Base-by-base conservation (phyloP, 1,140 invertebrate species). In the Wiebesia pumilae region DNA sequence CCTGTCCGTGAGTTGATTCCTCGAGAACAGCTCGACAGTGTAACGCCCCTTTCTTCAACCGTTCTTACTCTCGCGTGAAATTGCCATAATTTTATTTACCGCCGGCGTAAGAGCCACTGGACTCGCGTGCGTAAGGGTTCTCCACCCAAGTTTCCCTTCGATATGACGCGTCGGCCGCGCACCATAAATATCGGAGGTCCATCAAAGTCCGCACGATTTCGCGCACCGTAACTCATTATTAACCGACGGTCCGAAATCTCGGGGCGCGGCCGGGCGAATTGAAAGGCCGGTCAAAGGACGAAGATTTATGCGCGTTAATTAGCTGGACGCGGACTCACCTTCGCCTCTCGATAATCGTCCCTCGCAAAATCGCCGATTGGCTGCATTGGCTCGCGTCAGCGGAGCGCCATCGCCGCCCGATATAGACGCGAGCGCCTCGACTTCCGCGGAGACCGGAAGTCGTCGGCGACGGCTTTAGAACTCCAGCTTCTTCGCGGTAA, bases 271-370 rank as follows among this genome's bases (percentile, higher is more conserved):
- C 73, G 51, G 21, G 0, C 43, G 30, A 65, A 71, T 21, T 33
- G 47, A 38, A 58, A 58, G 24, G n/a, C n/a, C n/a, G 16, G 35
- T 3, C 78, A 79, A 79, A 85, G 84, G 14, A 75, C 35, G 78
- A 86, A 86, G 84, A 87, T 87, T 87, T 87, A 87, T 81, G 75
- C 71, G 73, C 81, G 69, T 87, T 87, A 87, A 83, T 87, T 87
- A 87, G 79, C 69, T 21, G 43, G 33, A n/a, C 73, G 7, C 65
- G 54, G 14, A 19, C 38, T n/a, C 58, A 0, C 80, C 12, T 33
- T 12, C 81, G 14, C 38, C 40, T 10, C 38, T 62, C 80, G 85
- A 82, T 86, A 86, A 86, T 86, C 82, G 78, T 71, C 16, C 0
- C 77, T 58, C 43, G 84, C 78, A 16, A 47, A 47, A 51, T 78